phyloP scores from a whole-genome alignment of 2,888 invertebrate species.

The Stegana nigrithorax region DNA sequence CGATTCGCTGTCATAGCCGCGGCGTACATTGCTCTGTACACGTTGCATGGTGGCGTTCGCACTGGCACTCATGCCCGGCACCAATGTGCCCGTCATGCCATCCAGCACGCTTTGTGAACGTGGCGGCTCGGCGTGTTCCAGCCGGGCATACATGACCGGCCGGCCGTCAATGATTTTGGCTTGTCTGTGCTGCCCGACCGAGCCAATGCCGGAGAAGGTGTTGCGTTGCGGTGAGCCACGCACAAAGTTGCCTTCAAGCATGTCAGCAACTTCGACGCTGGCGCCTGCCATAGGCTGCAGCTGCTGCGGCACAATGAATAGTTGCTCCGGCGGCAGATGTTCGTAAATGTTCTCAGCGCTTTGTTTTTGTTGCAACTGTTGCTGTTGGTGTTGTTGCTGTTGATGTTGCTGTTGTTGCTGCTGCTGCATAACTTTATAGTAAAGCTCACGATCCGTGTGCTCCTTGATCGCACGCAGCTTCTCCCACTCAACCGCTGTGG shows the following conservation, averaged over 20 bases:
- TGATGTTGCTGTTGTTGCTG: slow-evolving; percentile 47
- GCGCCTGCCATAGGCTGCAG: too few relatives aligned
- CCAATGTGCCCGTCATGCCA: slow-evolving; percentile 43
- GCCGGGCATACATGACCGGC: neutral
- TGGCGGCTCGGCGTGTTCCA: slow-evolving; percentile 36
- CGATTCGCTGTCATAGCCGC: slow-evolving; percentile 56
- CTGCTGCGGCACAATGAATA: slow-evolving; percentile 24
- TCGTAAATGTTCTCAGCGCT: slow-evolving; percentile 62
- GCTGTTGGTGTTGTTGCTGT: slow-evolving; percentile 37
- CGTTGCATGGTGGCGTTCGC: neutral
- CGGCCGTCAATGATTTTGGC: slow-evolving; percentile 55
- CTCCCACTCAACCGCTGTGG: too few relatives aligned
- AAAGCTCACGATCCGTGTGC: slow-evolving; percentile 64
- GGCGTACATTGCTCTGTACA: slow-evolving; percentile 16
- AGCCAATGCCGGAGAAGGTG: slow-evolving; percentile 63
- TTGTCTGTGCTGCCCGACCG: slow-evolving; percentile 53
- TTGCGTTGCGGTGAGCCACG: slow-evolving; percentile 64
- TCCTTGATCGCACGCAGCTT: slow-evolving; percentile 65
- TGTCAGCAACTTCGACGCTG: too few relatives aligned
- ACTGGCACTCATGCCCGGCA: slow-evolving; percentile 15
- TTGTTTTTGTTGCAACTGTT: slow-evolving; percentile 21
- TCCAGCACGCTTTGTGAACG: slow-evolving; percentile 67
- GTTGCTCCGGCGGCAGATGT: slow-evolving; percentile 44
- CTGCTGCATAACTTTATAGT: slow-evolving; percentile 59
- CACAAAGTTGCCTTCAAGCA: too few relatives aligned